phyloP scores from a whole-genome alignment of 2,888 invertebrate species.

The Patella depressa region DNA sequence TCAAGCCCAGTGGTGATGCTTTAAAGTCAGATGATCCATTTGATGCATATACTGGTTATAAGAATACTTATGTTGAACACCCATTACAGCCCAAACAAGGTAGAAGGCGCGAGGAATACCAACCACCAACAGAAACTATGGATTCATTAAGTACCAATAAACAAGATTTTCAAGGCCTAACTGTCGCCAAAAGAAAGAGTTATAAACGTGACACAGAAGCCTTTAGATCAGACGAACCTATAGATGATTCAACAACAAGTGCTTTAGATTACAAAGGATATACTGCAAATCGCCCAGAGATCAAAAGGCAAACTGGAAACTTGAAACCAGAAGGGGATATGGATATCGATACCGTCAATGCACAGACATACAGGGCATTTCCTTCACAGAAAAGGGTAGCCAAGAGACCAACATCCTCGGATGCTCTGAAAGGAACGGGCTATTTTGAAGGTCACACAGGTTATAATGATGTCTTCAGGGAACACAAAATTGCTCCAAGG shows the following conservation, averaged over 20 bases:
- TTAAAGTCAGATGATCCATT: constrained; percentile 59
- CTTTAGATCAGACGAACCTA: constrained; percentile 55
- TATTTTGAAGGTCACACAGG: constrained; percentile 60
- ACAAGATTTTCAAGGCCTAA: constrained; percentile 46
- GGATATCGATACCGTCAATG: too few relatives aligned
- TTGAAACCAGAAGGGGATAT: too few relatives aligned
- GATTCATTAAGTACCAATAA: constrained; percentile 53
- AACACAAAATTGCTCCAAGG: not conserved
- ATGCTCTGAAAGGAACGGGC: constrained; percentile 50
- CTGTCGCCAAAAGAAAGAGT: constrained; percentile 39
- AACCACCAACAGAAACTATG: constrained; percentile 48
- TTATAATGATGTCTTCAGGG: constrained; percentile 38
- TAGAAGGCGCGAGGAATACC: not conserved
- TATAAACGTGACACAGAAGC: constrained; percentile 53
- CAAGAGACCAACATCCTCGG: not conserved
- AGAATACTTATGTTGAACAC: constrained; percentile 63
- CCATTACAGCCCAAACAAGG: constrained; percentile 50
- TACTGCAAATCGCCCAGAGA: too few relatives aligned
- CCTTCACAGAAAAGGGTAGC: constrained; percentile 38
- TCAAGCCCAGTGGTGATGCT: constrained; percentile 48
- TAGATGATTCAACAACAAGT: constrained; percentile 61
- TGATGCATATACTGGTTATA: constrained; percentile 63
- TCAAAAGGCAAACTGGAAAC: too few relatives aligned
- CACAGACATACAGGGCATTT: constrained; percentile 25
- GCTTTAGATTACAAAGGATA: constrained; percentile 43